Evolutionary conservation across 2,888 invertebrate genomes (phyloP), one percentile per base, ranked within the genome.

Genomic region (Temnothorax rugatulus): DNA sequence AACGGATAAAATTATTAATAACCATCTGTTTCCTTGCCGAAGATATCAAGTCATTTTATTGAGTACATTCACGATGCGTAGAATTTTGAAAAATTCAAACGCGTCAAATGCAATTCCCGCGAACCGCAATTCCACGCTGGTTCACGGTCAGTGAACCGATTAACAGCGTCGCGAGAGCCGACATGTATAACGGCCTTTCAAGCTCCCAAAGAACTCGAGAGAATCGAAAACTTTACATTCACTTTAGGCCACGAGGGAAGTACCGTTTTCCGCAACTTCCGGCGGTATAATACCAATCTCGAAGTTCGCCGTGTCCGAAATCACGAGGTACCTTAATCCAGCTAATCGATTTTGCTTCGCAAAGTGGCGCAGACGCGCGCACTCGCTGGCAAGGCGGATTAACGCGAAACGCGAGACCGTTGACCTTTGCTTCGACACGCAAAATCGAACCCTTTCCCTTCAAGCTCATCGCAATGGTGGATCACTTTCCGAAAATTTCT

Each of bases 201-300:
- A 59, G 47, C 34, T 59, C 59, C 8, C 59, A 47, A 79, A 69
- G 79, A 79, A 71, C 44, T 57, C 18, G 18, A 18, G 50, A 38
- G 59, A 79, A 25, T 71, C 71, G 59, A 59, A 47, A 71, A 71
- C 59, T 71, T 71, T 47, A 71, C 47, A 79, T 79, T 79, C 79
- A 71, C 59, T 71, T 79, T 71, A 21, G 29, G 8, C 18, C 59
- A 41, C 44, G 21, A 18, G n/a, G 13, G 11, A 18, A 38, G 29
- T 29, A 47, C 44, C 79, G 21, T 47, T 59, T 21, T 34, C 71
- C 79, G 38, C 71, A 44, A 79, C 59, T 79, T 79, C 47, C 79
- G 71, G 15, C 11, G 21, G 11, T 59, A 18, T 59, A 79, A 79
- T 71, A 71, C 21, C 34, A 25, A 54, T 79, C 38, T 34, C 25